Conservation (phyloP, 2,888 invertebrate genomes). For the Yponomeuta malinellus region DNA sequence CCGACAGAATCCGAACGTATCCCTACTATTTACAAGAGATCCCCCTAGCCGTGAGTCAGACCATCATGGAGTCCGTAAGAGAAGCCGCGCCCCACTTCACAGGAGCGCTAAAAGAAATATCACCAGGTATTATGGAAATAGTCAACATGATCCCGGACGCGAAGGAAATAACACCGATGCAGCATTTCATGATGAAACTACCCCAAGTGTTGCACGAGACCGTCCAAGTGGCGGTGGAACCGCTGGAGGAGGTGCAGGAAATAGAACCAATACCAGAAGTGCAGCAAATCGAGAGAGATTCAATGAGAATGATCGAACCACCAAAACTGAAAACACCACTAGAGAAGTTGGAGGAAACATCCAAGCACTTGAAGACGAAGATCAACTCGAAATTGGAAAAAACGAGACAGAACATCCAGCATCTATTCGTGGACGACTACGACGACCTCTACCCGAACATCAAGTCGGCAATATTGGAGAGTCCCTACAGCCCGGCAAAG, state of each 20-base stretch:
- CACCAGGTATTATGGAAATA: slow-evolving; percentile 65
- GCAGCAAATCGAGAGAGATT: slow-evolving; percentile 29
- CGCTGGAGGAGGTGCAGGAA: slow-evolving; percentile 37
- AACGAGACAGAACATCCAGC: slow-evolving; percentile 58
- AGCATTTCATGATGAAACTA: slow-evolving; percentile 55
- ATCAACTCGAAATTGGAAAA: slow-evolving; percentile 51
- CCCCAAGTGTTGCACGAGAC: slow-evolving; percentile 62
- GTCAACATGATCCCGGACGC: slow-evolving; percentile 58
- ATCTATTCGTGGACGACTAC: slow-evolving; percentile 49
- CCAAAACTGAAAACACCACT: slow-evolving; percentile 25
- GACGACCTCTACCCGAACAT: slow-evolving; percentile 47
- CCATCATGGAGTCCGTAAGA: slow-evolving; percentile 62
- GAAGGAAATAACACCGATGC: slow-evolving; percentile 46
- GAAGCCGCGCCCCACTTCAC: slow-evolving; percentile 67
- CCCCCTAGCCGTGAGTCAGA: slow-evolving; percentile 63
- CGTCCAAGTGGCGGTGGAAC: slow-evolving; percentile 53
- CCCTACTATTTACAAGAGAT: slow-evolving; percentile 70
- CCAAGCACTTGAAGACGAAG: slow-evolving; percentile 40
- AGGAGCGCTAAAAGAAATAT: slow-evolving; percentile 61
- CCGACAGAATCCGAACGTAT: slow-evolving; percentile 64
- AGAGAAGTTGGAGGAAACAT: slow-evolving; percentile 36
- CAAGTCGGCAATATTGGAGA: slow-evolving; percentile 38
- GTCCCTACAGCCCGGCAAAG: slow-evolving; percentile 44
- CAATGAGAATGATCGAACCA: slow-evolving; percentile 23
- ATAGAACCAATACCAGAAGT: slow-evolving; percentile 36